phyloP scores from a whole-genome alignment of 2,888 invertebrate genomes.

The Vanessa cardui region DNA sequence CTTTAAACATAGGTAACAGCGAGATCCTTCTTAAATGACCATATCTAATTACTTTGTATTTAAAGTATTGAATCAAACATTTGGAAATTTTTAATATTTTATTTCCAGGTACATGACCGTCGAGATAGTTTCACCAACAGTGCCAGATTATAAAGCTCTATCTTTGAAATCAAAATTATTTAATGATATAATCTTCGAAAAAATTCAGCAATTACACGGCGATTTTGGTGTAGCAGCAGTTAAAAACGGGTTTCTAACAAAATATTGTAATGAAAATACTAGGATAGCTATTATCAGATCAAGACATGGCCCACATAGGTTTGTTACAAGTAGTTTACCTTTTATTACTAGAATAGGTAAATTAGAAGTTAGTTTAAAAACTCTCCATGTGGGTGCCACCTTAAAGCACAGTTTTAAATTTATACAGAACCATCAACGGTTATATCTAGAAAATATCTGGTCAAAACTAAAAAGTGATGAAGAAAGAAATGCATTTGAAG shows the following conservation, averaged over 20 bases:
- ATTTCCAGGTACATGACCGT: constrained; percentile 85
- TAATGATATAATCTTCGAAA: constrained; percentile 81
- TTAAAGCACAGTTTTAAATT: constrained; percentile 90
- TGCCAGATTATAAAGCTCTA: constrained; percentile 76
- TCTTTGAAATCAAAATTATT: constrained; percentile 79
- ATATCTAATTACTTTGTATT: not conserved
- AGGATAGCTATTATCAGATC: constrained; percentile 88
- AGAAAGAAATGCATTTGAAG: constrained; percentile 82
- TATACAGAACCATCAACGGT: constrained; percentile 86
- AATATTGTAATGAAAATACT: constrained; percentile 90
- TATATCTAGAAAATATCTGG: constrained; percentile 85
- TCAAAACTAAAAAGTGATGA: constrained; percentile 83
- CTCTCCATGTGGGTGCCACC: constrained; percentile 89
- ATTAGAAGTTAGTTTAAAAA: constrained; percentile 83
- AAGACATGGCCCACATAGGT: constrained; percentile 89
- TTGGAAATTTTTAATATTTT: not conserved
- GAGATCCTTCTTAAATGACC: not conserved
- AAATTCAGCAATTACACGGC: constrained; percentile 88
- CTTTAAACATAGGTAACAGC: constrained; percentile 84
- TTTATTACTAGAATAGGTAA: constrained; percentile 86
- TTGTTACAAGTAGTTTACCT: constrained; percentile 87
- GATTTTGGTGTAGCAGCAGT: constrained; percentile 89
- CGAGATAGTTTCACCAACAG: constrained; percentile 81
- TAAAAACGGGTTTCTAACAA: constrained; percentile 87
- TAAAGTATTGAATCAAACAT: not conserved